A percentile compares a stretch with the other conserved stretches of the same genome.
Conservation (phyloP, 1,140 invertebrate genomes). For the Diachasmimorpha longicaudata region DNA sequence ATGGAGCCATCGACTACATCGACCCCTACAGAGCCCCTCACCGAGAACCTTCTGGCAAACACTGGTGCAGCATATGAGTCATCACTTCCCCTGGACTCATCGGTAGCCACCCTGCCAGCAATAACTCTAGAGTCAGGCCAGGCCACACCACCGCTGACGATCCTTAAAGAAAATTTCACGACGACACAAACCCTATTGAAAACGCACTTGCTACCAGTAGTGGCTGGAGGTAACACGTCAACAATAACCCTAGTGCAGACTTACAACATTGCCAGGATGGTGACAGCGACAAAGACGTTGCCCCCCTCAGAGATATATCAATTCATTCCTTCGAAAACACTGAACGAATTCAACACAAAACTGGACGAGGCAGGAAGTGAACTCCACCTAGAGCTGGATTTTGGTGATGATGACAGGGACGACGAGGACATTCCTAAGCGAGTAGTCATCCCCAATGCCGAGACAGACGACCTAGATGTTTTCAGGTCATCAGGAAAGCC, state of each 20-base stretch:
- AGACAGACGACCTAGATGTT: constrained; percentile 72
- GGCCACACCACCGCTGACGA: constrained; percentile 83
- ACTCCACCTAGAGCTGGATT: constrained; percentile 82
- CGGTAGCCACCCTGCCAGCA: constrained; percentile 80
- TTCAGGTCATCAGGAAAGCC: constrained; percentile 56
- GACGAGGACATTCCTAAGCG: constrained; percentile 70
- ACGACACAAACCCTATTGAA: constrained; percentile 86
- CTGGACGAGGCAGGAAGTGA: constrained; percentile 88
- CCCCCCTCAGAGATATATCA: constrained; percentile 86
- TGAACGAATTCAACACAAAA: constrained; percentile 87
- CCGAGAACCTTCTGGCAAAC: constrained; percentile 85
- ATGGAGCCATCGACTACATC: constrained; percentile 65
- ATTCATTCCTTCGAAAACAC: constrained; percentile 83
- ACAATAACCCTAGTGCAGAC: constrained; percentile 85
- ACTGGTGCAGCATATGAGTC: constrained; percentile 77
- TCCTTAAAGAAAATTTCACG: constrained; percentile 88
- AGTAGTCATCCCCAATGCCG: constrained; percentile 66
- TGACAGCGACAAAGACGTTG: constrained; percentile 86
- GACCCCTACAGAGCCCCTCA: constrained; percentile 74
- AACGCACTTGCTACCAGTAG: constrained; percentile 83
- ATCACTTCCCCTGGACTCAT: constrained; percentile 74
- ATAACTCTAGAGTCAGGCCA: constrained; percentile 75
- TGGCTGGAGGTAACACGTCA: constrained; percentile 74
- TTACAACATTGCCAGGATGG: constrained; percentile 82
- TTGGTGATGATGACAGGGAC: constrained; percentile 79